A percentile compares a stretch with the other conserved stretches of the same genome.
phyloP scores from a whole-genome alignment of 1,140 invertebrate species.

The Augochlora pura region DNA sequence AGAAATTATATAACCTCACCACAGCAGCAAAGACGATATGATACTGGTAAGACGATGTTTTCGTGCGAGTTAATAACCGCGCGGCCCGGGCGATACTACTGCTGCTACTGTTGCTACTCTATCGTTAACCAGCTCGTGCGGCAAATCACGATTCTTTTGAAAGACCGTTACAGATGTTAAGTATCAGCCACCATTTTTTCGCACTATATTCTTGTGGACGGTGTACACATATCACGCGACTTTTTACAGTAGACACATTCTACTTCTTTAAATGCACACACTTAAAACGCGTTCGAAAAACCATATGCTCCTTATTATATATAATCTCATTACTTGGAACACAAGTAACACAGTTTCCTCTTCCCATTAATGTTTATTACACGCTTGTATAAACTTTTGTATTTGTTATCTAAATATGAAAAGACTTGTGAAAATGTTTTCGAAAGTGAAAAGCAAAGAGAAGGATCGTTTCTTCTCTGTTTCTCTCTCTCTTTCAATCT shows the following conservation, averaged over 20 bases:
- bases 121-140: conserved; percentile 19
- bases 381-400: neutral
- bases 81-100: conserved; percentile 36
- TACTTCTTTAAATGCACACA: conserved; percentile 2
- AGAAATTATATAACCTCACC: conserved; percentile 67
- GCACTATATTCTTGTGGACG: neutral
- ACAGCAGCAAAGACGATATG: conserved; percentile 35
- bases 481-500: neutral
- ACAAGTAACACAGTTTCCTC: conserved; percentile 8
- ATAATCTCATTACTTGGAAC: conserved; percentile 22
- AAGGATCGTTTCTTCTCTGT: neutral
- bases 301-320: conserved; percentile 34
- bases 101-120: conserved; percentile 31
- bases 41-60: conserved; percentile 57
- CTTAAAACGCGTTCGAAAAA: conserved; percentile 4
- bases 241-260: conserved; percentile 1
- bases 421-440: neutral
- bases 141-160: conserved; percentile 20
- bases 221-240: neutral
- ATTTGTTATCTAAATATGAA: neutral
- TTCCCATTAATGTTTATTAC: neutral
- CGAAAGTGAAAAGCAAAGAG: neutral
- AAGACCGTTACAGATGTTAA: conserved; percentile 17
- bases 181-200: conserved; percentile 4
- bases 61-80: conserved; percentile 52